Evolutionary conservation across 2,113 vertebrate species (phyloP), one percentile per base, ranked within the genome.

Genomic region (Sisor rabdophorus): DNA sequence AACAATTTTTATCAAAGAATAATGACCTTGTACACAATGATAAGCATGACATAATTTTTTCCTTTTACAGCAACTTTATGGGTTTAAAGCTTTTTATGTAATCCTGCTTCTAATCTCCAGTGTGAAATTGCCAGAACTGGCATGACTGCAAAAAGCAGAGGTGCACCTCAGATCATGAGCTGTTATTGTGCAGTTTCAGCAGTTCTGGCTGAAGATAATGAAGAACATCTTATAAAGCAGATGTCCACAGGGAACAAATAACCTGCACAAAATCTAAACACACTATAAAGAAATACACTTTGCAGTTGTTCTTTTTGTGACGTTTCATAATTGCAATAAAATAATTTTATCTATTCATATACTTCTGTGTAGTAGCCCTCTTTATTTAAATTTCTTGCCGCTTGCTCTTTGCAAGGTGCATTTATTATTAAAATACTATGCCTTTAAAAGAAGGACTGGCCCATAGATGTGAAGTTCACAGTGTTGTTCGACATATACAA

Each of bases 271-370:
- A 68, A 73, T 19, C 24, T 47, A 16, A 75, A 13, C n/a, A 61
- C 24, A 55, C 7, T 52, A 53, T 54, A 61, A 75, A 54, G 28
- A 72, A 8, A 20, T 15, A 44, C 22, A 26, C 48, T 61, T 28
- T 44, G 26, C 52, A 63, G 69, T 28, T 36, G 48, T 65, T 36
- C 28, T 69, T 77, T 76, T 50, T 64, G 50, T 55, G n/a, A n/a
- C 12, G 40, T 50, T 58, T 74, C 11, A 73, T 61, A 15, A 64
- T 36, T 78, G 67, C 60, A 77, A 53, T 73, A 59, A 64, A 80
- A 76, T n/a, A 20, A 72, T 52, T 76, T 28, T 20, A 55, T 50
- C 12, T 52, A 53, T 36, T 63, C 11, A 63, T n/a, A 44, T 44
- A 15, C 5, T 8, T 68, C 16, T 22, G 40, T 67, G 55, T 30